Base-by-base conservation (phyloP, 2,888 invertebrate species). In the Pristionchus exspectatus region DNA sequence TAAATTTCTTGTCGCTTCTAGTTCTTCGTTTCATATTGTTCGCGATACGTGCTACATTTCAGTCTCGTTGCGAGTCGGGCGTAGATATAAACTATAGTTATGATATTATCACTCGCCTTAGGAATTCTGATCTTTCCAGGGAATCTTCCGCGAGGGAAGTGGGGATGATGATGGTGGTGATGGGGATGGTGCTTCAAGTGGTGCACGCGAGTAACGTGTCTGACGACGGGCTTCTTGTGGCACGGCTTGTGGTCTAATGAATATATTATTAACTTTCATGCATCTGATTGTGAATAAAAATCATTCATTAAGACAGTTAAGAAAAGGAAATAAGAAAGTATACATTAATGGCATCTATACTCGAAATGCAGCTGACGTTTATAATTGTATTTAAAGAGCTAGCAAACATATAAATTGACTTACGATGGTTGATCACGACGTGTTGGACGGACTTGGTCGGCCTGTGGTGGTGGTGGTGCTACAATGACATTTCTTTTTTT, bases 381-480 rank as follows among this genome's bases (percentile, higher is more conserved):
- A 72, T 12, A 30, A 9, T 24, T 81, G 33, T 18, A n/a, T 81
- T 24, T 81, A n/a, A 27, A 10, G 59, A 83, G 44, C n/a, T 0
- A 81, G 24, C 12, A 27, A 24, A 3, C 3, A 14, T 16, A 21
- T 21, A 2, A 50, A n/a, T 10, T 12, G 14, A 30, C 59, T 85
- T 0, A 85, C 84, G 59, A 85, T 85, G 84, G 33, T 85, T 12
- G 24, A 85, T 27, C 30, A 85, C 84, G 33, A 85, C 84, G 33
- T 85, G 84, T 12, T 85, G 84, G 12, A 85, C 84, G 24, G 84
- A 24, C 56, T 84, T 54, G n/a, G 56, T 84, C 14, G 84, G 84
- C 24, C n/a, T 50, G 30, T 89, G 89, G 12, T 89, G 87, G 44
- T 87, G 66, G 27, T 50, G 87, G 30, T 87, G 87, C 21, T 27